Base-by-base conservation (phyloP, 2,888 invertebrate genomes). In the Pterostichus niger region DNA sequence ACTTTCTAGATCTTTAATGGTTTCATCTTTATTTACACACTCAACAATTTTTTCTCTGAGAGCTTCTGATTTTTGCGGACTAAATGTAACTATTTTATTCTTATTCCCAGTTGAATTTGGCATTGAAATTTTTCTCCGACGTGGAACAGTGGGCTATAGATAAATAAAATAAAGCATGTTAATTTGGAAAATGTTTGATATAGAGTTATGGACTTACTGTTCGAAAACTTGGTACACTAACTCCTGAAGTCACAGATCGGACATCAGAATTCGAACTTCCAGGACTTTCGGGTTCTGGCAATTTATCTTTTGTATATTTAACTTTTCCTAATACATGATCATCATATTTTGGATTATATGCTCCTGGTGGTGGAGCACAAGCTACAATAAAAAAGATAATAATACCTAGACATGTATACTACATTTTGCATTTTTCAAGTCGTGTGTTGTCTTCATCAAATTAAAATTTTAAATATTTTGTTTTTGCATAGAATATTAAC, bases 1-100 rank as follows among this genome's bases (percentile, higher is more conserved):
- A 73, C 90, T 90, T 0, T 89, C 87, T 82, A 92, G 89, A 83
- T 91, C 92, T 84, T 90, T 90, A 64, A 92, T 91, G 46, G 89
- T 89, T 78, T 89, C 89, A 84, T 91, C 91, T 88, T 92, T 92
- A 84, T 91, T 91, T 84, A 91, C 90, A 84, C 92, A 91, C 87
- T 92, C 92, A 17, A 91, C 91, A 82, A 88, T 88, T 87, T 92
- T 92, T 83, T 92, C 92, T 85, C 91, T 90, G n/a, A 92, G 85
- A 10, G 88, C 90, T 78, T 92, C 91, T 15, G 85, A 68, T 79
- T 87, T 84, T 79, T 82, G 84, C 46, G 61, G 81, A 40, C 76
- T 84, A 68, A 84, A 85, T 80, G 85, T 68, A 79, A 79, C 82
- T 54, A 80, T 68, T 64, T 7, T 77, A 31, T 68, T 78, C 40